Conservation (phyloP, 2,888 invertebrate genomes). For the Drosophila pseudotakahashii region DNA sequence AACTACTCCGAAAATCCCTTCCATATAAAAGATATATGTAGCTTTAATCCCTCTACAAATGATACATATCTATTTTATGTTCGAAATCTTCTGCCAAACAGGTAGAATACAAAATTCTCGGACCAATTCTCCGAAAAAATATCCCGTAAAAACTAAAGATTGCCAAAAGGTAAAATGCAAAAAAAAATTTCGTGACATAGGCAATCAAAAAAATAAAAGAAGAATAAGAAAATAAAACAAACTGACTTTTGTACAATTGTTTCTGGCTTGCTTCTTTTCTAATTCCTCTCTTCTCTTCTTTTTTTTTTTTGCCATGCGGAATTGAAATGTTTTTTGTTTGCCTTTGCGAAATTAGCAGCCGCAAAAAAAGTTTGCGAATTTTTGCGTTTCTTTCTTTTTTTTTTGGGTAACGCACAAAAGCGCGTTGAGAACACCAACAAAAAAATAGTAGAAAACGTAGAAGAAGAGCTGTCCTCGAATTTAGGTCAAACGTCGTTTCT, state of each 20-base stretch:
- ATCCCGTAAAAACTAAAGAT: conserved; percentile 15
- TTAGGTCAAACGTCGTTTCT: conserved; percentile 60
- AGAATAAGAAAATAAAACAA: conserved; percentile 16
- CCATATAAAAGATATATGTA: no score
- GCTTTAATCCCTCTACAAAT: no score
- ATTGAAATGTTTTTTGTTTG: conserved; percentile 45
- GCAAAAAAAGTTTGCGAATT: conserved; percentile 28
- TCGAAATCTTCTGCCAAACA: conserved; percentile 6
- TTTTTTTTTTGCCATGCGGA: conserved; percentile 48
- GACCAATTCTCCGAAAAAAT: conserved; percentile 12
- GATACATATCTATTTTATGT: neutral
- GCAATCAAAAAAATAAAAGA: conserved; percentile 7
- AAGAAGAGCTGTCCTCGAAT: conserved; percentile 49
- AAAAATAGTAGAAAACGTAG: conserved; percentile 26
- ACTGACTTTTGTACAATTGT: conserved; percentile 69
- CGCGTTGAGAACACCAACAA: conserved; percentile 61
- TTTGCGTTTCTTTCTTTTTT: conserved; percentile 30
- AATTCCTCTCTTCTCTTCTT: conserved; percentile 25
- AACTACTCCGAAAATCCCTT: no score
- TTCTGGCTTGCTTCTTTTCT: conserved; percentile 45
- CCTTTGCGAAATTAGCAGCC: conserved; percentile 61
- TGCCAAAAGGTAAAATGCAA: conserved; percentile 1
- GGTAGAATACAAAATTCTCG: conserved; percentile 1
- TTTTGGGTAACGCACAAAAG: conserved; percentile 67
- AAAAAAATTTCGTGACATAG: conserved; percentile 13